Evolutionary conservation across 2,113 vertebrate species (phyloP).

Genomic region (Mirounga angustirostris): DNA sequence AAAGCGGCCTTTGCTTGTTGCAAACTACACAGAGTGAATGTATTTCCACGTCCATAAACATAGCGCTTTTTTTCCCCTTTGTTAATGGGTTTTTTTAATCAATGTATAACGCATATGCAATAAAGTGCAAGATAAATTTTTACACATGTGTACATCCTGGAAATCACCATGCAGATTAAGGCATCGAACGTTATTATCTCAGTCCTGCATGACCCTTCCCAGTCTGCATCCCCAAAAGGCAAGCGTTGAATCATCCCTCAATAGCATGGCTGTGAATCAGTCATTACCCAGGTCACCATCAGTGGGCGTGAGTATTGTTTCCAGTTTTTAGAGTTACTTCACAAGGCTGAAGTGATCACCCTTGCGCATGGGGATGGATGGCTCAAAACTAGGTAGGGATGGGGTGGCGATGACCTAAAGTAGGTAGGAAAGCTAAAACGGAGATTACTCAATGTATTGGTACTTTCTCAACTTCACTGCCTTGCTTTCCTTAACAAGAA

Average conservation of each 20-base stretch:
- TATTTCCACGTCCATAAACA: background rate
- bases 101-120: background rate
- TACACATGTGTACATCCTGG: background rate
- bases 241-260: fast-evolving
- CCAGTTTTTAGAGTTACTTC: background rate
- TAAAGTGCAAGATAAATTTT: background rate
- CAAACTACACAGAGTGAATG: background rate
- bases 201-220: background rate
- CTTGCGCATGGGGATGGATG: background rate
- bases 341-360: background rate
- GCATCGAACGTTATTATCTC: background rate
- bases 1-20: background rate
- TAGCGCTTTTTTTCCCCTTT: background rate
- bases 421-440: background rate
- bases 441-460: background rate
- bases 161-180: background rate
- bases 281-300: background rate
- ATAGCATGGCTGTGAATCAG: too few relatives aligned
- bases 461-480: background rate
- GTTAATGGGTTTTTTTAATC: background rate
- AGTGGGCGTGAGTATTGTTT: background rate
- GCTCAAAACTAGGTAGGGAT: background rate
- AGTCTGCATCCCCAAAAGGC: background rate
- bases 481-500: slow-evolving; percentile 30
- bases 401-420: background rate